Base-by-base conservation (phyloP, 2,888 invertebrate genomes). In the Epinotia demarniana region DNA sequence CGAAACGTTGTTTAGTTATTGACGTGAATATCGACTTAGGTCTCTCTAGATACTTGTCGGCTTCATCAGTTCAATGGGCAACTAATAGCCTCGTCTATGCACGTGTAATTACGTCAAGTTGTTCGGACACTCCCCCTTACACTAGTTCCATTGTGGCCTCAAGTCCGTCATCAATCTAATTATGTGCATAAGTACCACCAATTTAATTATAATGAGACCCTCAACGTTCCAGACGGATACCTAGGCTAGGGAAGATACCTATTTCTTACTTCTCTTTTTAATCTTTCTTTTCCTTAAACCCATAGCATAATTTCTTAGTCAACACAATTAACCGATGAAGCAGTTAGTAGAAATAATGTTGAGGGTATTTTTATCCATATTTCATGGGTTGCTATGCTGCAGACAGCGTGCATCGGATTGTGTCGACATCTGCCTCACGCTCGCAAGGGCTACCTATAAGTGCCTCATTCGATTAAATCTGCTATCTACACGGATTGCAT, bases 61-160 rank as follows among this genome's bases (percentile, higher is more conserved):
- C 75, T 53, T 53, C 53, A 76, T 66, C 74, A 77, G 77, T 78
- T 84, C 82, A 84, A 84, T 85, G 81, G 81, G 81, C 77, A 78
- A 79, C 82, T 86, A 86, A 86, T 86, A 84, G 84, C 82, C 80
- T 81, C 80, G 79, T 81, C 81, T 78, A 79, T 81, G 81, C 78
- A 81, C 80, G 80, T 84, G 81, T 84, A 84, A 85, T 85, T 84
- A 83, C 82, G 77, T 81, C 80, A 81, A 77, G 71, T 71, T 74
- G 69, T 66, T 70, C 76, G 78, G 70, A 79, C 75, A 67, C 74
- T 77, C 73, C 76, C 76, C 78, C 83, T 81, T 78, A 76, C 75
- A 77, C 70, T 63, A 75, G 70, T 76, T 27, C 67, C 60, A 79
- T 81, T 81, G 79, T 80, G 74, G 12, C 9, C 57, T 55, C 72